Base-by-base conservation (phyloP, 2,888 invertebrate genomes). In the Pristionchus arcanus region DNA sequence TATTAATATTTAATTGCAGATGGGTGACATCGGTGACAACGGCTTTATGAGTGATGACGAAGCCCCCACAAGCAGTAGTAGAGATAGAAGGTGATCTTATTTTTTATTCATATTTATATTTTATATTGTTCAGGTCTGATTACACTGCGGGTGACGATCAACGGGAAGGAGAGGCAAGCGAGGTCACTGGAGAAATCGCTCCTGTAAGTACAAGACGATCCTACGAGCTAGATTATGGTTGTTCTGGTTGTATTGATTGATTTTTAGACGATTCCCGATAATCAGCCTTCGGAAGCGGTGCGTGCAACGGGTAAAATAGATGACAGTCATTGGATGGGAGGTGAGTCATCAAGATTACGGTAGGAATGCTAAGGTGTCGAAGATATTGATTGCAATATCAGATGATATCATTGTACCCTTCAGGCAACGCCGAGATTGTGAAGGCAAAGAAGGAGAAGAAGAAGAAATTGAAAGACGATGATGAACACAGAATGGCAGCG, bases 291-390 rank as follows among this genome's bases (percentile, higher is more conserved):
- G 28, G 49, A 19, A 2, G 74, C 74, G 19, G 87, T 88, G 21
- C 42, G 53, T 11, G n/a, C 28, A 21, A 66, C 31, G 19, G 87
- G 87, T n/a, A 71, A 74, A 28, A 15, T 5, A 28, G 87, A 88
- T 25, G 87, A 88, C 34, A 88, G 87, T 74, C 87, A 88, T 37
- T 88, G 87, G 87, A 88, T 71, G 34, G 31, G 42, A 31, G 87
- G 87, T 88, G 21, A 49, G 59, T 11, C 1, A 31, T 34, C n/a
- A 21, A 1, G 42, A 42, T 37, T 77, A 42, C 77, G 77, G 77
- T 77, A 77, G 77, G 42, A 77, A 11, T 49, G 42, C 13, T 13
- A 49, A 49, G n/a, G 25, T 66, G 66, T 66, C 25, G 66, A 66
- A 66, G n/a, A 66, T 66, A 66, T 25, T 66, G 66, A 66, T 7